These are phyloP conservation scores for Phrynosoma blainvillii DNA, from an alignment of 2,113 vertebrate species.

Conservation along the genomic window DNA sequence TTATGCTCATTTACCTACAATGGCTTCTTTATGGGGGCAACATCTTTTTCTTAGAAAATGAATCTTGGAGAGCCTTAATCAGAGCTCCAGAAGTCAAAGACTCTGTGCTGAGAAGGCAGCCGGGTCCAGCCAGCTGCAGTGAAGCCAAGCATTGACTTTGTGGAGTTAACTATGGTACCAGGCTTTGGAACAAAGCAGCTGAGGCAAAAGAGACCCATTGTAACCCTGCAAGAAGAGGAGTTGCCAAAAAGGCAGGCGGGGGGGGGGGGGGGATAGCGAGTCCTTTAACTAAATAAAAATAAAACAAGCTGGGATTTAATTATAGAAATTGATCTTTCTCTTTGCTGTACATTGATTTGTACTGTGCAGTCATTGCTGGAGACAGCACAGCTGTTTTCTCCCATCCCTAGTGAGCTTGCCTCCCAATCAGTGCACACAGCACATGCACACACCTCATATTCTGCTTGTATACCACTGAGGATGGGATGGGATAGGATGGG, in stretches of 20 bases:
- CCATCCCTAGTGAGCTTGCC: background rate
- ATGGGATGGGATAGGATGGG: background rate
- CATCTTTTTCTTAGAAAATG: background rate
- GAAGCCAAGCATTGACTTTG: background rate
- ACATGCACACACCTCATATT: background rate
- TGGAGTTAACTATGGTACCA: conserved; percentile 24
- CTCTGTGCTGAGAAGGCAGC: background rate
- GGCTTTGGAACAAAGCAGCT: background rate
- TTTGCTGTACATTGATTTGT: conserved; percentile 47
- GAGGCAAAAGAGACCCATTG: background rate
- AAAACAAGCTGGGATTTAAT: conserved; percentile 31
- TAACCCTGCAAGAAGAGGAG: background rate
- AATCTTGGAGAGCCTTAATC: background rate
- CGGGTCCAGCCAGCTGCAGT: background rate
- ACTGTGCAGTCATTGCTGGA: background rate
- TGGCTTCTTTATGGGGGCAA: background rate
- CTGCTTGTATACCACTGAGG: background rate
- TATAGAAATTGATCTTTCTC: conserved; percentile 44
- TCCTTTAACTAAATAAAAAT: background rate
- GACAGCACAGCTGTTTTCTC: conserved; percentile 17
- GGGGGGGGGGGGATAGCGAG: background rate
- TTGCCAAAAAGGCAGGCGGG: background rate
- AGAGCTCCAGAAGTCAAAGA: background rate
- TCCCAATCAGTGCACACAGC: background rate
- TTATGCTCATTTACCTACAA: background rate